Evolutionary conservation across 2,113 vertebrate genomes (phyloP).

Genomic region (Oceanites oceanicus): DNA sequence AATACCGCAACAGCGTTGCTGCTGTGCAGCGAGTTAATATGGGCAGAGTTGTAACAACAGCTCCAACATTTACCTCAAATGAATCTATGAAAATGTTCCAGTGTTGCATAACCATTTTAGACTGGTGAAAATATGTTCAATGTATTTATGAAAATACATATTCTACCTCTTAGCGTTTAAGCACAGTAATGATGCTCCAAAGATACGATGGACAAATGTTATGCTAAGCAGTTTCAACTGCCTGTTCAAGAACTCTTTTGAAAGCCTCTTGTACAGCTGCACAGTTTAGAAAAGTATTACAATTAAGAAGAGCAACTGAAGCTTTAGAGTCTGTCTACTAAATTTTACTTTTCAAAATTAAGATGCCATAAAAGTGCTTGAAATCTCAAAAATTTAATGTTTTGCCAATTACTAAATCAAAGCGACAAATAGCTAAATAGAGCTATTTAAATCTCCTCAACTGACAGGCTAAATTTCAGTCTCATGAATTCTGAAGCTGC

Average conservation of each 20-base stretch:
- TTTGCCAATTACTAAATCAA: slow-evolving; percentile 42
- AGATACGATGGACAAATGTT: background rate
- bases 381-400: slow-evolving; percentile 19
- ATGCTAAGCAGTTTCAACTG: background rate
- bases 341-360: slow-evolving; percentile 28
- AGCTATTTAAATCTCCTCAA: slow-evolving; percentile 8
- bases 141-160: background rate
- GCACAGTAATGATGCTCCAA: background rate
- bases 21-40: background rate
- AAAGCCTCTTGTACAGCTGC: background rate
- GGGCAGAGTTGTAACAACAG: background rate
- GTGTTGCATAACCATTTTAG: background rate
- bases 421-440: slow-evolving; percentile 18
- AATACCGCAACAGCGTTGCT: background rate
- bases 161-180: background rate
- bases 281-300: background rate
- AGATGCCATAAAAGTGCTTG: background rate
- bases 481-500: background rate
- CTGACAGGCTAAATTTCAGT: background rate
- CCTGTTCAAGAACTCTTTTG: background rate
- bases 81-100: background rate
- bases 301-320: background rate
- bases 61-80: background rate
- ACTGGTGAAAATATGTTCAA: too few relatives aligned
- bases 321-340: background rate